Evolutionary conservation across 2,888 invertebrate species (phyloP), one percentile per base, ranked within the genome.

Genomic region (Itoplectis maculator): DNA sequence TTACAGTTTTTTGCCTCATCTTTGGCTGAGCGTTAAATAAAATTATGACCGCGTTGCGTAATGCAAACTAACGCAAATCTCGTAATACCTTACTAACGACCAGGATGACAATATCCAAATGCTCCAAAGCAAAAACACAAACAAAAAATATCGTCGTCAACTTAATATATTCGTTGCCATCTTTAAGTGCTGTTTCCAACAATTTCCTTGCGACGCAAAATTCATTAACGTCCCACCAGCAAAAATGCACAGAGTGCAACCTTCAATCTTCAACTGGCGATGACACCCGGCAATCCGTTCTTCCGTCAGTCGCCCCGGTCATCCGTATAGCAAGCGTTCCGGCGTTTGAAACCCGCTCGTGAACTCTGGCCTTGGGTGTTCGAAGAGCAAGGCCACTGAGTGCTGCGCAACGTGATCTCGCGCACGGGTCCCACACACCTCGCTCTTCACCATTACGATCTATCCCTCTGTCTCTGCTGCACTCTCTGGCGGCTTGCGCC

Each of bases 341-440:
- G 8, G 20, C 51, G 72, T 49, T 65, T 73, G 49, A 56, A 74
- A 59, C 84, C 83, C 86, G 86, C 80, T 86, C 79, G 72, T 89
- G 90, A 90, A 90, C 90, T 89, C 85, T 90, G 87, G 85, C 90
- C 90, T 90, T 89, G n/a, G n/a, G 90, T 77, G 81, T 85, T 85
- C 86, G 86, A 85, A 87, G 88, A 86, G 87, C 90, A 91, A 90
- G 90, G 90, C 87, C 89, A 89, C 69, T 73, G 54, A 79, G 63
- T 69, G 70, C 51, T 73, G 70, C 56, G 42, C 59, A 61, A 35
- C 69, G 75, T 68, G 66, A 79, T 69, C 73, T 75, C 29, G 45
- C 74, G 72, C 73, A 68, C 59, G 59, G 69, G 75, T 74, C 75
- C 74, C 75, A 72, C 72, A 37, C 68, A 59, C 79, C 13, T 37